A percentile compares a stretch with the other conserved stretches of the same genome.
Evolutionary conservation across 2,797 vertebrate genomes (phyloP).

Genomic region (Macropodus opercularis): DNA sequence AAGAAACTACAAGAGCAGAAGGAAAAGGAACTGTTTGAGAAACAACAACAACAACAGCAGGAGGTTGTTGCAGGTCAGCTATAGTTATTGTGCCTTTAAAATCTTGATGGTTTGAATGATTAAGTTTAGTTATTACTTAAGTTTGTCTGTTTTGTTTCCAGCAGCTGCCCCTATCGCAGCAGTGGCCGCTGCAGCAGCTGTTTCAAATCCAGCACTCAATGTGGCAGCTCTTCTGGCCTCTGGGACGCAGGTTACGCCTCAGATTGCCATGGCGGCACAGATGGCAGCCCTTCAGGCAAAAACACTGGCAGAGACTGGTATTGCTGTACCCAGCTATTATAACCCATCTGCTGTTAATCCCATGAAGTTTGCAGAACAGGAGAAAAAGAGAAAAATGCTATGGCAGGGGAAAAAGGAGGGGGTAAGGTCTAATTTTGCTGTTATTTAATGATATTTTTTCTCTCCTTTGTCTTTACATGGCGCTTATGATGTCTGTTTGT

Average conservation of each 20-base stretch:
- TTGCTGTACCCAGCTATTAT: slow-evolving; percentile 98
- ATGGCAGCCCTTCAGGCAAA: slow-evolving; percentile 98
- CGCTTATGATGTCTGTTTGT: neutral
- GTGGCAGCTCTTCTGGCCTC: slow-evolving; percentile 96
- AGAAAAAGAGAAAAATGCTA: slow-evolving; percentile 97
- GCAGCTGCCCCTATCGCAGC: slow-evolving; percentile 76
- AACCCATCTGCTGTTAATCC: slow-evolving; percentile 98
- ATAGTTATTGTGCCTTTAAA: neutral
- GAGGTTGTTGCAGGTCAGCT: slow-evolving; percentile 89
- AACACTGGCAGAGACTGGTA: slow-evolving; percentile 96
- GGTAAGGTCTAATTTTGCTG: slow-evolving; percentile 73
- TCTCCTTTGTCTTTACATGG: neutral
- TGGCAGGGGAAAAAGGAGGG: slow-evolving; percentile 99
- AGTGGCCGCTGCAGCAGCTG: slow-evolving; percentile 72
- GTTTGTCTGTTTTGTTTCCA: slow-evolving; percentile 29
- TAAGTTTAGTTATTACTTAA: slow-evolving; percentile 1
- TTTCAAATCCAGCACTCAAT: slow-evolving; percentile 89
- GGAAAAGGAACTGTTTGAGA: slow-evolving; percentile 95
- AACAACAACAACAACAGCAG: slow-evolving; percentile 91
- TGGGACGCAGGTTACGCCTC: slow-evolving; percentile 97
- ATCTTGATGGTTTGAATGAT: neutral
- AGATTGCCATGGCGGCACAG: slow-evolving; percentile 98
- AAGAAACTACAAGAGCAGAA: slow-evolving; percentile 98
- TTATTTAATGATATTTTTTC: neutral
- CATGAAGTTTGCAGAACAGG: slow-evolving; percentile 97